These are phyloP conservation scores for Notospermus geniculatus DNA, from an alignment of 1,140 invertebrate species.

Conservation along the genomic window DNA sequence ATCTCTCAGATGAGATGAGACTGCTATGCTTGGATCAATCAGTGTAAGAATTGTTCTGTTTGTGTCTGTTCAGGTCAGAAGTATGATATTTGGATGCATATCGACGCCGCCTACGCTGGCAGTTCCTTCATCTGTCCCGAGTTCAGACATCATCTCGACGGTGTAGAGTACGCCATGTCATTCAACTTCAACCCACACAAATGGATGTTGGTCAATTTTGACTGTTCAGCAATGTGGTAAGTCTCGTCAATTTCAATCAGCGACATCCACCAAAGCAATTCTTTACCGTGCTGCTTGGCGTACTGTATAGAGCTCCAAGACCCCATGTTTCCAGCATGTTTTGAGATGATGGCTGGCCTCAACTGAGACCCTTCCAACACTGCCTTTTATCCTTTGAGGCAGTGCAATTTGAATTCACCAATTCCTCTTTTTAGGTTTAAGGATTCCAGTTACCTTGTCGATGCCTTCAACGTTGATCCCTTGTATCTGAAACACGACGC, in stretches of 20 bases:
- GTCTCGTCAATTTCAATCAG: constrained; percentile 6
- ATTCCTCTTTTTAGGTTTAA: background rate
- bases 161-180: constrained; percentile 52
- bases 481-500: background rate
- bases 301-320: background rate
- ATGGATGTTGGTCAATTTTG: constrained; percentile 59
- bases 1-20: constrained; percentile 85
- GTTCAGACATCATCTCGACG: constrained; percentile 77
- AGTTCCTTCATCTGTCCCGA: constrained; percentile 89
- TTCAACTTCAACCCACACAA: constrained; percentile 61
- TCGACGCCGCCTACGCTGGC: constrained; percentile 68
- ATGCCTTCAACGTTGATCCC: background rate
- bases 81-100: constrained; percentile 72
- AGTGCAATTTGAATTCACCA: background rate
- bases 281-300: background rate
- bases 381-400: background rate
- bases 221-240: constrained; percentile 59
- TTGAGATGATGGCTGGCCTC: background rate
- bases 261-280: background rate
- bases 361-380: background rate
- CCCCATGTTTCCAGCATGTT: background rate
- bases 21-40: constrained; percentile 63
- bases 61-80: constrained; percentile 39
- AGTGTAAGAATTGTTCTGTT: constrained; percentile 58
- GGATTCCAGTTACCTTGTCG: background rate